Base-by-base conservation (phyloP, 2,797 vertebrate species). In the Arrhamphus sclerolepis region DNA sequence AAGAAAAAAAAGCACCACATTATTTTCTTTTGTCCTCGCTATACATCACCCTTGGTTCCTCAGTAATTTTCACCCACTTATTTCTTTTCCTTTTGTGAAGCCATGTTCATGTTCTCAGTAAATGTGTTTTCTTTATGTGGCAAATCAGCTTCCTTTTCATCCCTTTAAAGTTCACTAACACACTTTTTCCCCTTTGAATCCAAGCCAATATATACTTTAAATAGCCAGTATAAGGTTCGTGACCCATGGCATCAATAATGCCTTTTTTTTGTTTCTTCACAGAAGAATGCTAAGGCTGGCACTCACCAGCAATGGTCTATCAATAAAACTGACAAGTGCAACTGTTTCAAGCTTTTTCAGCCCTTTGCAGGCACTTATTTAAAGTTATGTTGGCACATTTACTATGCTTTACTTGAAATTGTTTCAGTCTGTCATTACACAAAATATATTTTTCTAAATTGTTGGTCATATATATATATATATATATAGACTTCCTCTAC, bases 181-280 rank as follows among this genome's bases (percentile, higher is more conserved):
- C 70, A 66, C 75, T 69, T 72, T 56, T 50, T 78, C 16, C 50
- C 41, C 4, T 41, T 24, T 59, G 26, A 76, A 28, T 51, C 13
- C 13, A 34, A 56, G 60, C 48, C 59, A n/a, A 46, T 70, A 38
- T 54, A 48, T 54, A 48, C 72, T 43, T 74, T 66, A 60, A 55
- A 70, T 62, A 17, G 41, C 60, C 66, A 54, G 56, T 70, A 73
- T 41, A 40, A 53, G 61, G 38, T 40, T 62, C 64, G 78, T 66
- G 74, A 66, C 69, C 76, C 65, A 70, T 74, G 59, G 61, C 79
- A 58, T 50, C 20, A 58, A 65, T 75, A 75, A 78, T 77, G 31
- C 54, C 38, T 29, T 22, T 46, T 46, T 19, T 44, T 46, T n/a
- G n/a, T n/a, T n/a, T n/a, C n/a, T 13, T 38, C 34, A 38, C 14